phyloP scores from a whole-genome alignment of 2,113 vertebrate genomes.

The Clarias batrachus region DNA sequence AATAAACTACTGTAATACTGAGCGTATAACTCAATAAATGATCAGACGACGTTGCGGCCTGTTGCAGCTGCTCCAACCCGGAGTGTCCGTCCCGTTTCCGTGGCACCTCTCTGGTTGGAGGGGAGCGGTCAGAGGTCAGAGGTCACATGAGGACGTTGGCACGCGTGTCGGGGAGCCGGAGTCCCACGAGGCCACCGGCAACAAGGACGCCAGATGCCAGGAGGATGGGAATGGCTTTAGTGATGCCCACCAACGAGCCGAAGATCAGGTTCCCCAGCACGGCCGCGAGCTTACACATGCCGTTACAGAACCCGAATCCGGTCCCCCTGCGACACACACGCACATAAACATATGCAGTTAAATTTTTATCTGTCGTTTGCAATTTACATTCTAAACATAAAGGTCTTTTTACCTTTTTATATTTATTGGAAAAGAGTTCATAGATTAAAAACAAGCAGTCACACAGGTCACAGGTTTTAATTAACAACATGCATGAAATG shows the following conservation, averaged over 20 bases:
- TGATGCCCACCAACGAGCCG: slow-evolving; percentile 91
- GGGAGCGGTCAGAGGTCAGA: slow-evolving; percentile 8
- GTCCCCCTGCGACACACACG: slow-evolving; percentile 79
- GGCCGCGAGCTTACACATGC: slow-evolving; percentile 92
- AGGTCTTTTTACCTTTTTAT: not conserved
- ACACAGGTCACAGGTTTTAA: not conserved
- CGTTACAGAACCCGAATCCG: slow-evolving; percentile 96
- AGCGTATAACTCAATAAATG: not conserved
- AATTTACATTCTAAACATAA: not conserved
- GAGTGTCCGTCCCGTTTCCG: slow-evolving; percentile 37
- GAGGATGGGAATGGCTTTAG: slow-evolving; percentile 93
- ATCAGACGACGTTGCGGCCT: slow-evolving; percentile 35
- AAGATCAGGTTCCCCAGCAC: slow-evolving; percentile 96
- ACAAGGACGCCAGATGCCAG: slow-evolving; percentile 93
- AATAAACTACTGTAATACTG: not conserved
- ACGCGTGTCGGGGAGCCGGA: slow-evolving; percentile 92
- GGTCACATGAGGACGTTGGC: slow-evolving; percentile 76
- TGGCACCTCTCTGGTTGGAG: slow-evolving; percentile 40
- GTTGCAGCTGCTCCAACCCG: slow-evolving; percentile 28
- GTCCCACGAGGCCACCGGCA: slow-evolving; percentile 87
- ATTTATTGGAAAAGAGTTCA: not conserved
- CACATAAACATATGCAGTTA: not conserved
- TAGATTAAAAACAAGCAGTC: not conserved
- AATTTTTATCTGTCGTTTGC: not conserved
- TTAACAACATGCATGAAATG: not conserved